Evolutionary conservation across 2,113 vertebrate genomes (phyloP).

Genomic region (Cheirogaleus medius): DNA sequence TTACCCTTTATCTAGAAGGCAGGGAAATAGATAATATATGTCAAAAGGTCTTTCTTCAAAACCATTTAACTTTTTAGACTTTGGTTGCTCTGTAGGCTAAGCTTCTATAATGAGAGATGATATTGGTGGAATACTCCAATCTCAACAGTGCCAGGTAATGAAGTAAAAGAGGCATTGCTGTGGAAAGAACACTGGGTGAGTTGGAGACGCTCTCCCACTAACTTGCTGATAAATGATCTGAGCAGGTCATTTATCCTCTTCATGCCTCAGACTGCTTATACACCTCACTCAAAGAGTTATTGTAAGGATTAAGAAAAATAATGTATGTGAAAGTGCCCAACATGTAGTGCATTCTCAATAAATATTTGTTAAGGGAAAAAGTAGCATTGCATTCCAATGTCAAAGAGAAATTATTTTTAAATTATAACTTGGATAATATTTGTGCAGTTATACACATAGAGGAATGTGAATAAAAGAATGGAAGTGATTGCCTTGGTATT

Average conservation of each 20-base stretch:
- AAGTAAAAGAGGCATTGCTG: background rate
- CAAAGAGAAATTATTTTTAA: conserved; percentile 55
- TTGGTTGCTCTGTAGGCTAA: background rate
- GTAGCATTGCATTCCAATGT: conserved; percentile 36
- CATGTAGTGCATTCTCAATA: conserved; percentile 30
- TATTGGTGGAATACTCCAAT: background rate
- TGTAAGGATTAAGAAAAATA: conserved; percentile 49
- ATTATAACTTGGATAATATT: conserved; percentile 36
- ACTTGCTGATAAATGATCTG: conserved; percentile 35
- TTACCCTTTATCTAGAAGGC: background rate
- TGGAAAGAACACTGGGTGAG: background rate
- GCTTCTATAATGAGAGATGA: background rate
- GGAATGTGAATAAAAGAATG: background rate
- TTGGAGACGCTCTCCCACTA: background rate
- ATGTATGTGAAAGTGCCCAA: conserved; percentile 37
- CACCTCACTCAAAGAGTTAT: conserved; percentile 41
- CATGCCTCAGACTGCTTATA: background rate
- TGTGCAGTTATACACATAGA: conserved; percentile 1
- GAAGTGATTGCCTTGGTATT: conserved; percentile 2
- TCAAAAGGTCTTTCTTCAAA: background rate
- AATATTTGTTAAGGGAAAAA: conserved; percentile 57
- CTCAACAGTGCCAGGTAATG: background rate
- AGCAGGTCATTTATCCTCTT: conserved; percentile 21
- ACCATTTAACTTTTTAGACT: background rate
- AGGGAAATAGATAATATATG: background rate